Percentiles rank a stretch among this genome's conserved stretches.
Conservation (phyloP, 2,113 vertebrate genomes). For the Prinia subflava region DNA sequence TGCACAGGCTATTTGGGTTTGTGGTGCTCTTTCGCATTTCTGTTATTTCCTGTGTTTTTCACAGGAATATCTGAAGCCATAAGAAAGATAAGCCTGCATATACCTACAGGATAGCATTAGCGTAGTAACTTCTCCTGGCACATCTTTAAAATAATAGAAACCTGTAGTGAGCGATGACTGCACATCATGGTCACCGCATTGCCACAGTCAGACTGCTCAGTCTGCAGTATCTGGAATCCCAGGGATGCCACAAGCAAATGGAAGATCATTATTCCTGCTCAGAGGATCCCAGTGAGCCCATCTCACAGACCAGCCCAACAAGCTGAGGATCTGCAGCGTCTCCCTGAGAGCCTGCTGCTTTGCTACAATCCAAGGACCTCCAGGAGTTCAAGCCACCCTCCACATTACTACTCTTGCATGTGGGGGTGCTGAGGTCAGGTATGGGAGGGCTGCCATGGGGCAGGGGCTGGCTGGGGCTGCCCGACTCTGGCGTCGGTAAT, state of each 20-base stretch:
- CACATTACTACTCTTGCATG: fast-evolving
- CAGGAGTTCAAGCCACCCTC: neutral
- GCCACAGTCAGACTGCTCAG: neutral
- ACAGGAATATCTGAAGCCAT: neutral
- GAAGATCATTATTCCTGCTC: neutral
- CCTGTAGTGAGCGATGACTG: neutral
- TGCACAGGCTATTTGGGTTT: neutral
- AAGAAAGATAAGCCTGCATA: neutral
- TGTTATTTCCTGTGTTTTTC: conserved; percentile 22
- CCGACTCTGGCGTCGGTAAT: fast-evolving
- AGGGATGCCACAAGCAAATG: neutral
- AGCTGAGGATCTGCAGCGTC: neutral
- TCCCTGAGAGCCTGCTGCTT: neutral
- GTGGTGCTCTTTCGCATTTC: neutral
- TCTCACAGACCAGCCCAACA: neutral
- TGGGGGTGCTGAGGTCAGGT: fast-evolving
- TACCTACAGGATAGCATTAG: neutral
- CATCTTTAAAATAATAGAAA: neutral
- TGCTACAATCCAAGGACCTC: neutral
- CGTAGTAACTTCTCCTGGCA: neutral
- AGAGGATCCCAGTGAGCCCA: neutral
- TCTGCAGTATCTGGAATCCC: neutral
- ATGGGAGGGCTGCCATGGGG: neutral
- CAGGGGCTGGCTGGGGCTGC: neutral
- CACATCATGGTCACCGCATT: fast-evolving